Evolutionary conservation across 2,113 vertebrate species (phyloP).

Genomic region (Proterorhinus semilunaris): DNA sequence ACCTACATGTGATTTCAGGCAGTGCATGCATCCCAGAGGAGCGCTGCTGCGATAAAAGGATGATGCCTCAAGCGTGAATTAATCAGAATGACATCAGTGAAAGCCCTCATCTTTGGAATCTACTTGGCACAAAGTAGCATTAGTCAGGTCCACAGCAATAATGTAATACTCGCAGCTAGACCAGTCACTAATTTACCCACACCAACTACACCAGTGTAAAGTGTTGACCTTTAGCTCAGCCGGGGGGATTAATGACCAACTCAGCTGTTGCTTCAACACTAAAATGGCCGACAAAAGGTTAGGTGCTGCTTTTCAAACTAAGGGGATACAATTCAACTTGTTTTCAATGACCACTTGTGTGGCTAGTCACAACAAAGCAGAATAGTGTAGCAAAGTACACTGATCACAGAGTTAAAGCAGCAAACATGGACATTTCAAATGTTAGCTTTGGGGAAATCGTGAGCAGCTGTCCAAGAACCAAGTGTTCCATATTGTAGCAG

Average conservation of each 20-base stretch:
- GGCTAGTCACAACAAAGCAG: conserved; percentile 33
- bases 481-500: conserved; percentile 1
- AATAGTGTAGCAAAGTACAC: conserved; percentile 7
- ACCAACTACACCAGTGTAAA: conserved; percentile 31
- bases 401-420: conserved; percentile 15
- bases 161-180: conserved; percentile 42
- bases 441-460: not conserved
- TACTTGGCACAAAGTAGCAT: conserved; percentile 46
- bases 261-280: conserved; percentile 69
- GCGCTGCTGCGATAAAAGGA: conserved; percentile 69
- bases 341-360: conserved; percentile 16
- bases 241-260: conserved; percentile 60
- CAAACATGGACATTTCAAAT: not conserved
- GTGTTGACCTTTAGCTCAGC: conserved; percentile 56
- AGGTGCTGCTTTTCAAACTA: conserved; percentile 43
- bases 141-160: conserved; percentile 47
- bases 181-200: conserved; percentile 58
- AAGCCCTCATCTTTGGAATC: conserved; percentile 62
- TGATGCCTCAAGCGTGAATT: conserved; percentile 69
- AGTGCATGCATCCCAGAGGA: conserved; percentile 53
- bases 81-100: conserved; percentile 74
- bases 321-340: conserved; percentile 33
- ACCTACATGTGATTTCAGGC: conserved; percentile 41
- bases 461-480: conserved; percentile 4
- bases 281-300: conserved; percentile 70